phyloP scores from a whole-genome alignment of 2,888 invertebrate species.

The Thymelicus acteon region DNA sequence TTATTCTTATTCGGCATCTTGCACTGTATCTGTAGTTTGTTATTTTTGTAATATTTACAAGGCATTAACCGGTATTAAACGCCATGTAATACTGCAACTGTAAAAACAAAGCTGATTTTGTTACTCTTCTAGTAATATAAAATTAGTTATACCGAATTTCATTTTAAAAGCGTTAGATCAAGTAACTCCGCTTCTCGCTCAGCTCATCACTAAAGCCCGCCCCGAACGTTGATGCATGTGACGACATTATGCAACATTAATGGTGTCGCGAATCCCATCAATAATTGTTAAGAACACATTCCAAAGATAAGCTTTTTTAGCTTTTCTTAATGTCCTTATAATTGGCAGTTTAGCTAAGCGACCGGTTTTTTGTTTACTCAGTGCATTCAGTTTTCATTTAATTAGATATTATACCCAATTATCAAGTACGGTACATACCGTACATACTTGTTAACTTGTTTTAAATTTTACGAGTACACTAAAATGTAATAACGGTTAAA shows the following conservation, averaged over 20 bases:
- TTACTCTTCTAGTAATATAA: too few species aligned
- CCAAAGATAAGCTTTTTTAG: slow-evolving; percentile 39
- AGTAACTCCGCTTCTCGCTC: slow-evolving; percentile 31
- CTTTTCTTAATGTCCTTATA: slow-evolving; percentile 39
- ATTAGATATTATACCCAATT: slow-evolving; percentile 27
- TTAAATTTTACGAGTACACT: too few species aligned
- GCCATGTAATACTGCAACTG: too few species aligned
- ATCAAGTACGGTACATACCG: slow-evolving; percentile 14
- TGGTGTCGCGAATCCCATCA: slow-evolving; percentile 43
- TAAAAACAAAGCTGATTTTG: too few species aligned
- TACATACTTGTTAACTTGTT: neutral
- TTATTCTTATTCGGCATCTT: too few species aligned
- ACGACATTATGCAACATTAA: slow-evolving; percentile 45
- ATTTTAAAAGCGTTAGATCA: too few species aligned
- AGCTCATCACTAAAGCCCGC: slow-evolving; percentile 15
- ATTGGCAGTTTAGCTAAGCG: slow-evolving; percentile 41
- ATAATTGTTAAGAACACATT: slow-evolving; percentile 42
- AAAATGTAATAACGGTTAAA: too few species aligned
- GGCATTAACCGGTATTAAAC: too few species aligned
- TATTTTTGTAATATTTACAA: too few species aligned
- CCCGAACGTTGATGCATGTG: slow-evolving; percentile 40
- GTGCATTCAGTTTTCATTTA: slow-evolving; percentile 19
- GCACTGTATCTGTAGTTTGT: too few species aligned
- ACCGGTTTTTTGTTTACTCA: slow-evolving; percentile 38
- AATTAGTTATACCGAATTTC: too few species aligned